Evolutionary conservation across 1,140 invertebrate species (phyloP), one percentile per base, ranked within the genome.

Genomic region (Varroa destructor): DNA sequence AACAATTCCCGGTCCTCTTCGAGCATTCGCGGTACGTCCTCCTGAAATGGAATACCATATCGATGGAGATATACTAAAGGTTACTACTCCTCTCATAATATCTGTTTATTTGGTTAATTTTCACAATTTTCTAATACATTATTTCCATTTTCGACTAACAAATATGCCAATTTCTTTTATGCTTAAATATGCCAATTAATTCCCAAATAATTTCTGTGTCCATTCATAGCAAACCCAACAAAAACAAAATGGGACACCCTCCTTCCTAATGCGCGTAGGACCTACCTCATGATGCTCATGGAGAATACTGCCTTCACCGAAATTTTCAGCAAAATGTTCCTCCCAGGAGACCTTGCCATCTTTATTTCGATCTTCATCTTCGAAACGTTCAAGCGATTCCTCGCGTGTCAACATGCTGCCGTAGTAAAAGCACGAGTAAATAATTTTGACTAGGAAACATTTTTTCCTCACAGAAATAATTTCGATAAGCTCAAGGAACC

Each of bases 1-100:
- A 95, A 98, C 79, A 93, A 87, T 64, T 85, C 82, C 77, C 88
- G 87, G 79, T 98, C 94, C 78, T 93, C 88, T 72, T 75, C 71
- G 12, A 84, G 71, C 77, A 84, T 76, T 78, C 82, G 71, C 25
- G 64, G 57, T 40, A 61, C 70, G 36, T 72, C 61, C 10, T 37
- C 54, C 71, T n/a, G 73, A 1, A 58, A 54, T 37, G 43, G 64
- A 25, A 25, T 42, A 73, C 25, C 70, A 46, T 12, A 71, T 6
- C 43, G 25, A 25, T 25, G 25, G 25, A 25, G 25, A 25, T 25
- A 25, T 25, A 25, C 25, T 25, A 25, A 25, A 25, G 25, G 25
- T 25, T 25, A 25, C 25, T 25, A 25, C 25, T 25, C 25, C 25
- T 25, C 43, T 64, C 55, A 43, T 64, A 43, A 73, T 42, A 56